Percentiles rank a stretch among this genome's conserved stretches.
These are phyloP conservation scores for Odontothrips loti DNA, from an alignment of 2,888 invertebrate species.

Conservation along the genomic window DNA sequence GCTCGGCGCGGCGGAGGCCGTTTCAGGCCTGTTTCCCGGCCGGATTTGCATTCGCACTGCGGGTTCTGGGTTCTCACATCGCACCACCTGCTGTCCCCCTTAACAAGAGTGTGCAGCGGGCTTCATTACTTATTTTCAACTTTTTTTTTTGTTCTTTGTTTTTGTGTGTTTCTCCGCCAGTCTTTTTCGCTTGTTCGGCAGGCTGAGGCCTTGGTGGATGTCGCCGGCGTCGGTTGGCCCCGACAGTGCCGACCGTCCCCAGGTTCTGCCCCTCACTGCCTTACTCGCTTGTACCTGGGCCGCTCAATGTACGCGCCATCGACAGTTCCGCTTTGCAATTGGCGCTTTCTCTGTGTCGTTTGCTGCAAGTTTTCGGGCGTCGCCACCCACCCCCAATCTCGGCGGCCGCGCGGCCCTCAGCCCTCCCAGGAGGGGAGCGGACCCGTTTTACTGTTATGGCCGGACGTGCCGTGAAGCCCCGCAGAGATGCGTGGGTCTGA, in stretches of 20 bases:
- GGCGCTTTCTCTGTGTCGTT: too few species aligned
- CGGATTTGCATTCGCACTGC: slow-evolving; percentile 1
- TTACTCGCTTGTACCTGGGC: too few species aligned
- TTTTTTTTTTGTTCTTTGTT: not conserved
- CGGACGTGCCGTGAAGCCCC: not conserved
- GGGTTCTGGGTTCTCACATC: not conserved
- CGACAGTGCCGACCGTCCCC: too few species aligned
- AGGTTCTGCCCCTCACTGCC: too few species aligned
- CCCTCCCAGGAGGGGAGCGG: not conserved
- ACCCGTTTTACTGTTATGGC: not conserved
- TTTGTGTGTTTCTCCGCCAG: too few species aligned
- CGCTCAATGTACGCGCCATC: too few species aligned
- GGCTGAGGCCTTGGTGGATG: too few species aligned
- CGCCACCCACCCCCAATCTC: too few species aligned
- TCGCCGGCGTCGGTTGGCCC: too few species aligned
- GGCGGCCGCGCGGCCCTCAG: too few species aligned
- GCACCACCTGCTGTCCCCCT: not conserved
- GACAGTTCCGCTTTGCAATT: not conserved
- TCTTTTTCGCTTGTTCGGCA: too few species aligned
- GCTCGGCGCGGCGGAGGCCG: not conserved
- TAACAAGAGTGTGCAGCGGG: not conserved
- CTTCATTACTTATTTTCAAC: not conserved
- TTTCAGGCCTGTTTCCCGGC: not conserved
- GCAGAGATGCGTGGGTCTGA: too few species aligned
- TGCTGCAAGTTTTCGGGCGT: not conserved